phyloP scores from a whole-genome alignment of 2,797 vertebrate genomes.

The Melanotaenia pygmaea region DNA sequence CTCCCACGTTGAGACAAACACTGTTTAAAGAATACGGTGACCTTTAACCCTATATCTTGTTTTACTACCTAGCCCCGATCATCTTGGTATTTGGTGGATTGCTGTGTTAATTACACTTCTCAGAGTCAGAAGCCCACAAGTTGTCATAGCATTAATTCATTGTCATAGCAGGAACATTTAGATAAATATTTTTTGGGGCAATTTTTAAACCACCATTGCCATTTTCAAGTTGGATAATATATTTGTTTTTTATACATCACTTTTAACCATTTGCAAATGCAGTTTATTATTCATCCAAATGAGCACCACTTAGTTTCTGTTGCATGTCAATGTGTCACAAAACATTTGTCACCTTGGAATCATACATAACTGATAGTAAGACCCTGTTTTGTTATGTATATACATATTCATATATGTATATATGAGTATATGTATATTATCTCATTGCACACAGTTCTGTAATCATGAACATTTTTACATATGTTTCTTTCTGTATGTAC shows the following conservation, averaged over 20 bases:
- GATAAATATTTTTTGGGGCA: not conserved
- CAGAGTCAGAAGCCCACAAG: not conserved
- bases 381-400: not conserved
- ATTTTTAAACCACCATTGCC: too few relatives aligned
- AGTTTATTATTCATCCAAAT: conserved; percentile 6
- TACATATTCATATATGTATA: too few relatives aligned
- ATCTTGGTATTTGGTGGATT: conserved; percentile 3
- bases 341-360: conserved; percentile 9
- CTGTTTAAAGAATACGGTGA: not conserved
- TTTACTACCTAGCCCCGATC: not conserved
- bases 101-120: conserved; percentile 15
- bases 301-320: conserved; percentile 4
- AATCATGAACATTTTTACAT: not conserved
- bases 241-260: not conserved
- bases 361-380: conserved; percentile 5
- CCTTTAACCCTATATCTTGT: not conserved
- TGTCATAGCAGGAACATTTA: not conserved
- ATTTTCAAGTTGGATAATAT: not conserved
- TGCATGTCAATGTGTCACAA: not conserved
- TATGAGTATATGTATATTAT: not conserved
- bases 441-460: not conserved
- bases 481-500: not conserved
- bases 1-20: conserved; percentile 5
- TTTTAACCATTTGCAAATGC: not conserved
- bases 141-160: not conserved